Evolutionary conservation across 1,140 invertebrate species (phyloP).

Genomic region (Wasmannia auropunctata): DNA sequence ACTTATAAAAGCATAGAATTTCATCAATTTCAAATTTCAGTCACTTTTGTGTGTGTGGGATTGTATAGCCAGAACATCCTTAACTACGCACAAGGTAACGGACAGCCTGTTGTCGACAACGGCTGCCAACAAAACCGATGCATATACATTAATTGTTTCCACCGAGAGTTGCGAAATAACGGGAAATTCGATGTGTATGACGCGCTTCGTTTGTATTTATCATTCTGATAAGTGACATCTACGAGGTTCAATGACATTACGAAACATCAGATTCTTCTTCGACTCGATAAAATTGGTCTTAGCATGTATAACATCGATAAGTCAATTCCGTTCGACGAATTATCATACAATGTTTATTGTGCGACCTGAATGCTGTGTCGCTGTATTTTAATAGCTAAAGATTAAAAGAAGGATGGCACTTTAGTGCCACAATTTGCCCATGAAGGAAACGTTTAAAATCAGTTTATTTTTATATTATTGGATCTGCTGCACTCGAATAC

Average conservation of each 20-base stretch:
- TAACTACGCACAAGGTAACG: constrained; percentile 2
- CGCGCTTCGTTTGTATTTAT: neutral
- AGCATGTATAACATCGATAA: neutral
- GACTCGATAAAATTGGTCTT: neutral
- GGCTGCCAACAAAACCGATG: neutral
- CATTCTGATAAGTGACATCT: neutral
- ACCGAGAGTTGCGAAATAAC: neutral
- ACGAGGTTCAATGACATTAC: neutral
- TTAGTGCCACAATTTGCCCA: no score
- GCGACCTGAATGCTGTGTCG: neutral
- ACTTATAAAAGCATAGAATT: no score
- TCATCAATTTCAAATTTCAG: no score
- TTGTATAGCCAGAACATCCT: no score
- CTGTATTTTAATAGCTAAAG: no score
- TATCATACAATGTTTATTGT: constrained; percentile 13
- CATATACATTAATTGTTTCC: neutral
- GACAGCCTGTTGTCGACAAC: neutral
- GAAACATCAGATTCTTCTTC: neutral
- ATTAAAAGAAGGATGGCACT: no score
- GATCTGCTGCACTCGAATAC: no score
- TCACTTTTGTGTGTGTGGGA: no score
- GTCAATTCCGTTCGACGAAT: neutral
- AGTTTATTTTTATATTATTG: no score
- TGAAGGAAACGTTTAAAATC: no score
- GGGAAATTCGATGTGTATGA: constrained; percentile 8